Evolutionary conservation across 2,888 invertebrate species (phyloP), one percentile per base, ranked within the genome.

Genomic region (Escarpia spicata): DNA sequence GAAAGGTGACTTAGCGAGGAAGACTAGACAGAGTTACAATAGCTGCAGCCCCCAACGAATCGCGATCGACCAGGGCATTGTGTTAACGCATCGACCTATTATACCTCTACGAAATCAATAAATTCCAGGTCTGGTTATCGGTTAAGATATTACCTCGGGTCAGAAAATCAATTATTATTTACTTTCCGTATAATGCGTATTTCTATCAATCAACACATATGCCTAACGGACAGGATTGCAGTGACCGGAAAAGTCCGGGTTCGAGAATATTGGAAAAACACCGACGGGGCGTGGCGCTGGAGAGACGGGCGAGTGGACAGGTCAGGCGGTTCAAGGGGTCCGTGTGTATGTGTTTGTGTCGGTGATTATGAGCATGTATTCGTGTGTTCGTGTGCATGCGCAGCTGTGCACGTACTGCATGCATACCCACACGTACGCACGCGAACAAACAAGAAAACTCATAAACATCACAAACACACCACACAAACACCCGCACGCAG

Each of bases 111-210:
- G 26, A 75, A 75, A 75, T 75, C 75, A 19, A 75, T 75, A 75
- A 75, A 75, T 75, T 75, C 15, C 75, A 75, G 6, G 4, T 26
- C 75, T 26, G 75, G 26, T 75, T 75, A 75, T 75, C 75, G 19
- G 75, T 75, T 75, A n/a, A 75, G 75, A 75, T 26, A 75, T 75
- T 75, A 75, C 15, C 75, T 75, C 4, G 75, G 15, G 75, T 75
- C 75, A n/a, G 75, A 75, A 75, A 75, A 75, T 75, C 75, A 75
- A 75, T 75, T 26, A 75, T 75, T 75, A 75, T 75, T 75, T 75
- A 75, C 75, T 19, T 75, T n/a, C 75, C 26, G n/a, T 26, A 75
- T 75, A 75, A 75, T 75, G 26, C 75, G 75, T n/a, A 75, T 75
- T 75, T 75, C 75, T 75, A 75, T 75, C 75, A 75, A 26, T 75